Base-by-base conservation (phyloP, 2,113 vertebrate species). In the Apaloderma vittatum region DNA sequence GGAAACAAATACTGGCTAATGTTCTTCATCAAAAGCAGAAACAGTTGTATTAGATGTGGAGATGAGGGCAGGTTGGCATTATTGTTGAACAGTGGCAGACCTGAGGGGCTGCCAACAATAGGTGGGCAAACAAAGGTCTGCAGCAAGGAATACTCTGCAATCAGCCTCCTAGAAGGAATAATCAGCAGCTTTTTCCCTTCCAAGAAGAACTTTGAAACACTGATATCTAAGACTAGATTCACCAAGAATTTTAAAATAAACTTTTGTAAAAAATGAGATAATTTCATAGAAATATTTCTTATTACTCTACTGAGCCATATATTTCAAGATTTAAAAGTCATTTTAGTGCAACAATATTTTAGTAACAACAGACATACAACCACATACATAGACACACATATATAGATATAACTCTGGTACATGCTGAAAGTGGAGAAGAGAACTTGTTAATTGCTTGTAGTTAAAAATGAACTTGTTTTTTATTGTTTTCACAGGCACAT, bases 341-440 rank as follows among this genome's bases (percentile, higher is more conserved):
- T 27, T 72, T 83, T 61, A 4, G 2, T 76, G 4, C 21, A 86
- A 51, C 2, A 36, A 5, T 57, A 10, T 68, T 93, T 92, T 40
- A 70, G 5, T 59, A 71, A 8, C 34, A 43, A 11, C 2, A 94
- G 15, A 55, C 20, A 27, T 6, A 58, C 21, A 74, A 45, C 1
- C 0, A 1, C 15, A 54, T 34, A 11, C 45, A 37, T 19, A 76
- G 12, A 49, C 40, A 36, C 0, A 17, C 1, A 46, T 30, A 52
- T 5, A 45, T n/a, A 65, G 27, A 77, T 48, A 68, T 52, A 26
- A 10, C 37, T n/a, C 13, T 90, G 23, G 6, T 72, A 36, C 8
- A 19, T 29, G 20, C 8, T 76, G 32, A 90, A 75, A 20, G 9
- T 37, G 11, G 15, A 67, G 91, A 43, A 74, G 6, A 67, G 15